Evolutionary conservation across 1,140 invertebrate species (phyloP), one percentile per base, ranked within the genome.

Genomic region (Halesus radiatus): DNA sequence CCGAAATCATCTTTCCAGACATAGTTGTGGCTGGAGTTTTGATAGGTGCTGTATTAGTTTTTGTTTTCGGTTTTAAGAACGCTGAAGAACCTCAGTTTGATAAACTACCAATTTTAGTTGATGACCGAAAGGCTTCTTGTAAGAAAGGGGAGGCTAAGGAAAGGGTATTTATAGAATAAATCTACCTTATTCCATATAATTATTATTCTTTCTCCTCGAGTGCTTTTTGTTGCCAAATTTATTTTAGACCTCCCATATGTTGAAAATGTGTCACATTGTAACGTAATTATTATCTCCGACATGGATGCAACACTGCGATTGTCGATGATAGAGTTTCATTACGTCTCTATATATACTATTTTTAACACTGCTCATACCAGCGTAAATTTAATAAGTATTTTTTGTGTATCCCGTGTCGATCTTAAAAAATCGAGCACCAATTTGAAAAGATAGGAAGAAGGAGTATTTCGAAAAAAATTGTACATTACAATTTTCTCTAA

Each of bases 41-140:
- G 84, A 86, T 93, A 83, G 91, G 89, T 81, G 92, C 92, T 79
- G 88, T 93, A 72, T 88, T 94, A 77, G 92, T 94, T 83, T 94
- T 93, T 88, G 91, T 90, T 74, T 94, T 94, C 86, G 93, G 94
- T 75, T 94, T 95, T 87, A 93, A 93, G 88, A 91, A 92, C 81
- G 91, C 93, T 68, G 92, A 94, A 86, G 93, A 94, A 87, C 94
- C 93, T 84, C 92, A 92, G 82, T 94, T 94, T 84, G 92, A 93
- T 84, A 93, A 94, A 85, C 88, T 94, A 50, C 90, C 92, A 5
- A 85, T 90, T 75, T 85, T 89, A 68, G 85, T 90, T 60, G 92
- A 92, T 82, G 92, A 94, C 81, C 91, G 91, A 84, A 94, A 93
- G 88, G 90, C 91, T 78, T 88, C 89, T 76, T 91, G 87, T 81